Base-by-base conservation (phyloP, 2,888 invertebrate species). In the Calliopum simillimum region DNA sequence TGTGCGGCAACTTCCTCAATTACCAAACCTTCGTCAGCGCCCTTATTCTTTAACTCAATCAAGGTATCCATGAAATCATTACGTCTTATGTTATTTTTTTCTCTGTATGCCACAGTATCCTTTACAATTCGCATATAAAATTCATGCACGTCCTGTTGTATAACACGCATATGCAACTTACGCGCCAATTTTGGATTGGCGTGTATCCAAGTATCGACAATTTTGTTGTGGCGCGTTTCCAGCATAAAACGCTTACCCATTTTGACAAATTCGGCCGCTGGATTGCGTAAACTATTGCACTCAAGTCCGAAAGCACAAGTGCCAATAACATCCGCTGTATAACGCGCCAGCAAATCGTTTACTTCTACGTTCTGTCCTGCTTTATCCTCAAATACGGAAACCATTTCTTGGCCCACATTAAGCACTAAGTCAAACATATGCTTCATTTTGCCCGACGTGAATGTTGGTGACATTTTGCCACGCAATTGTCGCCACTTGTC, bases 261-360 rank as follows among this genome's bases (percentile, higher is more conserved):
- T 0, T 19, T 68, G 0, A 83, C 80, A 67, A 87, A 87, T 4
- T 85, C 82, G 1, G 85, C 80, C 53, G 85, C 74, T 0, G 84
- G 81, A 73, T 86, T 77, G 2, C 80, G 77, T 53, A 87, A 79
- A 44, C 85, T 85, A 70, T 87, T 86, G 73, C 86, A 85, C 49
- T 87, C 85, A 4, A 88, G 77, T 0, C 88, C 88, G 73, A 88
- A 88, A 8, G 86, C 87, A 75, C 86, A 86, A 0, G 79, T 80
- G 2, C 87, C 87, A 56, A 88, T 88, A 0, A 88, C 86, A 73
- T 89, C 88, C 4, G 87, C 86, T 0, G 88, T 88, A 68, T 84
- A 88, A 16, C 86, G 84, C 0, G 85, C 85, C 14, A 85, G 78
- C 1, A 86, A 67, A 46, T 87, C 86, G 0, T 74, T 76, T 0